Evolutionary conservation across 2,888 invertebrate genomes (phyloP).

Genomic region (Lymantria monacha): DNA sequence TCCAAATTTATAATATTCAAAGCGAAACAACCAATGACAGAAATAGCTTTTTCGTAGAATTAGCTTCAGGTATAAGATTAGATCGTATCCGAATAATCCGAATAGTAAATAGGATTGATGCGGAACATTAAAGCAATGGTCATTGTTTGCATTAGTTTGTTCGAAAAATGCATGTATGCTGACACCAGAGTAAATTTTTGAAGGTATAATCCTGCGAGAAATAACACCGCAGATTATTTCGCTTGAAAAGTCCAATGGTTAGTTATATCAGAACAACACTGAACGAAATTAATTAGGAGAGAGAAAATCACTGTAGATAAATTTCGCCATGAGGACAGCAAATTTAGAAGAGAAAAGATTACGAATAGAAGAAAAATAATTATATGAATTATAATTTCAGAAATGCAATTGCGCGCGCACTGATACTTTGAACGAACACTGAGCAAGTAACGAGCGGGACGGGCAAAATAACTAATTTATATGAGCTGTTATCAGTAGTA

Average conservation of each 20-base stretch:
- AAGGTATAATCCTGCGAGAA: conserved; percentile 24
- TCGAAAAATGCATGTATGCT: conserved; percentile 75
- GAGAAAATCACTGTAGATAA: conserved; percentile 67
- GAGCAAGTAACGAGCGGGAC: conserved; percentile 32
- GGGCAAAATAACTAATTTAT: conserved; percentile 58
- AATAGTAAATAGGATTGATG: conserved; percentile 85
- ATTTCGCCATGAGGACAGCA: conserved; percentile 71
- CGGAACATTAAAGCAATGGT: conserved; percentile 77
- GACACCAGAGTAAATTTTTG: conserved; percentile 58
- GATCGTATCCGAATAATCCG: conserved; percentile 86
- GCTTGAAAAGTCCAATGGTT: conserved; percentile 24
- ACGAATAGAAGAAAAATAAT: conserved; percentile 14
- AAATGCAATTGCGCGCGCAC: conserved; percentile 36
- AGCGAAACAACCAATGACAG: conserved; percentile 76
- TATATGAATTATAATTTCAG: conserved; percentile 10
- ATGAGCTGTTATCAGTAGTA: conserved; percentile 59
- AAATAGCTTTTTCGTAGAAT: conserved; percentile 47
- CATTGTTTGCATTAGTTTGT: conserved; percentile 73
- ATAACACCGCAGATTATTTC: conserved; percentile 20
- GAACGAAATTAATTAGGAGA: conserved; percentile 58
- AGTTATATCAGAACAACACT: conserved; percentile 33
- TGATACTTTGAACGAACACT: conserved; percentile 38
- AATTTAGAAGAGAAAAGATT: conserved; percentile 18
- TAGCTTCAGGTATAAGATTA: conserved; percentile 57
- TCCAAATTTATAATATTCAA: conserved; percentile 76